phyloP scores from a whole-genome alignment of 2,888 invertebrate species.

The Callosobruchus maculatus region DNA sequence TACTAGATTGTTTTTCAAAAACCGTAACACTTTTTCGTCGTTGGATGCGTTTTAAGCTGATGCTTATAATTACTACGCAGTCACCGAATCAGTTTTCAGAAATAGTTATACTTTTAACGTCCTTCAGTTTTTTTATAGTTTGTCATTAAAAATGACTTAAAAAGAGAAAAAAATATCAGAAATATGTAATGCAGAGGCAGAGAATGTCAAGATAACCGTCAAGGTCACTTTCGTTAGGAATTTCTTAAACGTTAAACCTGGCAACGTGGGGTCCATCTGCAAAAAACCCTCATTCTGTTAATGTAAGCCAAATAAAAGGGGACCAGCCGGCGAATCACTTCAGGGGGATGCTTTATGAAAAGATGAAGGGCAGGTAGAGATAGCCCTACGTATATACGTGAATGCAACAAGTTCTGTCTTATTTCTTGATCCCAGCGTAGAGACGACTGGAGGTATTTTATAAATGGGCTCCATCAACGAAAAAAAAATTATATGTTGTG shows the following conservation, averaged over 20 bases:
- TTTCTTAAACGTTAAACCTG: neutral
- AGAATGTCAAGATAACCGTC: too few relatives aligned
- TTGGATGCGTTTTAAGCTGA: too few relatives aligned
- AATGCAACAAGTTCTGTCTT: neutral
- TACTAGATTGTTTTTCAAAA: too few relatives aligned
- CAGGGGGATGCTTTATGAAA: neutral
- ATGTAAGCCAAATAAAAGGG: neutral
- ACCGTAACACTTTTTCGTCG: too few relatives aligned
- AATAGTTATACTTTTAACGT: too few relatives aligned
- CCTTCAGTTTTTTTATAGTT: too few relatives aligned
- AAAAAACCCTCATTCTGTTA: neutral
- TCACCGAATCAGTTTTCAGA: too few relatives aligned
- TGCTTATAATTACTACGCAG: too few relatives aligned
- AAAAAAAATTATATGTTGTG: too few relatives aligned
- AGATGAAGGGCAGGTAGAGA: neutral
- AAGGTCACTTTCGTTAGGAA: neutral
- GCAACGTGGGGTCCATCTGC: neutral
- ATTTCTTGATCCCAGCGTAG: neutral
- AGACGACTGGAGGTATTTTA: neutral
- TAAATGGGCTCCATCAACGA: neutral
- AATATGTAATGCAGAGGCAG: too few relatives aligned
- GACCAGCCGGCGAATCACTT: neutral
- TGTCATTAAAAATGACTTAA: too few relatives aligned
- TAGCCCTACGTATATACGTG: neutral
- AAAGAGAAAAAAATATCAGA: too few relatives aligned